Percentiles rank a stretch among this genome's conserved stretches.
These are phyloP conservation scores for Pelusios castaneus DNA, from an alignment of 2,113 vertebrate species.

Conservation along the genomic window DNA sequence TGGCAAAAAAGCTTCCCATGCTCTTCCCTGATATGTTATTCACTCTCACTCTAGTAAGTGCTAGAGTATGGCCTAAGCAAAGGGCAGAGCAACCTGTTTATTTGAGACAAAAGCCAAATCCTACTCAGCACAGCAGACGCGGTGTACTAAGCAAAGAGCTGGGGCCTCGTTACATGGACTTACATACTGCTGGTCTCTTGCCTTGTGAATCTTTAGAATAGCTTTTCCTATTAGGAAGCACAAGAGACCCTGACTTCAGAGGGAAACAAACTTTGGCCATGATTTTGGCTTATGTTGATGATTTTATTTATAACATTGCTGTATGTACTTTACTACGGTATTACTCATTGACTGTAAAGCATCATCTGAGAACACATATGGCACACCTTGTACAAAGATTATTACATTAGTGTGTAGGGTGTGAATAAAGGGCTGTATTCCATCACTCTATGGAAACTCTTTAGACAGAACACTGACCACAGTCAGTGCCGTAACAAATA, in stretches of 20 bases:
- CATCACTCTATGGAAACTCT: too few relatives aligned
- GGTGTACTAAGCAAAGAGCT: not conserved
- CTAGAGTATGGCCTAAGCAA: not conserved
- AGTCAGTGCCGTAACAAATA: not conserved
- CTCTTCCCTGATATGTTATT: not conserved
- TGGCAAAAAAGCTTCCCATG: not conserved
- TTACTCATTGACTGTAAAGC: not conserved
- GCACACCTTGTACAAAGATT: too few relatives aligned
- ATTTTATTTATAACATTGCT: not conserved
- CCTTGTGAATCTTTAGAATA: not conserved
- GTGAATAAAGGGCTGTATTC: too few relatives aligned
- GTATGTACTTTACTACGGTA: not conserved
- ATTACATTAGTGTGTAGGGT: too few relatives aligned
- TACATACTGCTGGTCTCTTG: fast-evolving
- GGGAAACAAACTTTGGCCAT: not conserved
- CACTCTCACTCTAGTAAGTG: not conserved
- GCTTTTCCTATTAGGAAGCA: not conserved
- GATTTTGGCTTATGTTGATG: not conserved
- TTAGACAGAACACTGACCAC: not conserved
- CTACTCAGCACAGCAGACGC: not conserved
- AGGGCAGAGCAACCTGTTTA: not conserved
- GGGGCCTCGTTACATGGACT: not conserved
- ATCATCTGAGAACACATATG: not conserved
- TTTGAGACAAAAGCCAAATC: not conserved
- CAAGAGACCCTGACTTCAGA: not conserved